Evolutionary conservation across 2,888 invertebrate species (phyloP).

Genomic region (Ormyrus pomaceus): DNA sequence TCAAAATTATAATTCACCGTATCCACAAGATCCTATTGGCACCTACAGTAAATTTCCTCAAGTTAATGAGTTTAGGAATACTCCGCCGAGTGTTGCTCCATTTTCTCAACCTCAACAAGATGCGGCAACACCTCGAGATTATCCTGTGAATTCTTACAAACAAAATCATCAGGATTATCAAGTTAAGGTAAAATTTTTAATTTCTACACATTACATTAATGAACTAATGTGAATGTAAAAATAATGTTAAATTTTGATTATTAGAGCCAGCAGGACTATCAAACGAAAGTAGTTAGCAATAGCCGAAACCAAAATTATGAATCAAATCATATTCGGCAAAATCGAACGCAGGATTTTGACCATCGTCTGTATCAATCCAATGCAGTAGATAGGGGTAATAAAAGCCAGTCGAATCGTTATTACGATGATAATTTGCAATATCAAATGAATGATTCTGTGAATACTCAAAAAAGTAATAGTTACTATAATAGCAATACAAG

Average conservation of each 20-base stretch:
- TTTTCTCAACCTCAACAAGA: slow-evolving; percentile 63
- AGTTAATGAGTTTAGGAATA: slow-evolving; percentile 64
- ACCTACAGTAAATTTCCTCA: slow-evolving; percentile 59
- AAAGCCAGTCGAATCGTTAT: slow-evolving; percentile 65
- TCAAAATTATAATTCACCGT: slow-evolving; percentile 59
- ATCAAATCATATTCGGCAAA: slow-evolving; percentile 48
- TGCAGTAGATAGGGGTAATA: slow-evolving; percentile 58
- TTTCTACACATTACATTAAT: no score
- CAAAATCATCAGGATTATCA: slow-evolving; percentile 58
- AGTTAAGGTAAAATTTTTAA: slow-evolving; percentile 25
- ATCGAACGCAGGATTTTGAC: slow-evolving; percentile 59
- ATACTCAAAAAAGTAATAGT: slow-evolving; percentile 61
- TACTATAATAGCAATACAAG: slow-evolving; percentile 63
- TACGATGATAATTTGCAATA: slow-evolving; percentile 60
- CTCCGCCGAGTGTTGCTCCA: slow-evolving; percentile 45
- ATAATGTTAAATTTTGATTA: slow-evolving; percentile 50
- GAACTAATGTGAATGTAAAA: not conserved
- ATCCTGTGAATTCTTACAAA: slow-evolving; percentile 57
- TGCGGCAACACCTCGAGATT: slow-evolving; percentile 57
- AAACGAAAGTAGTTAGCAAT: slow-evolving; percentile 55
- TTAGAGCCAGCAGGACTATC: slow-evolving; percentile 58
- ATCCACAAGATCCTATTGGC: slow-evolving; percentile 58
- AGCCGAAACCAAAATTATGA: slow-evolving; percentile 63
- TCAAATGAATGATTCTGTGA: slow-evolving; percentile 52
- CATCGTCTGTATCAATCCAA: slow-evolving; percentile 52